phyloP scores from a whole-genome alignment of 2,113 vertebrate genomes.

The Progne subis region DNA sequence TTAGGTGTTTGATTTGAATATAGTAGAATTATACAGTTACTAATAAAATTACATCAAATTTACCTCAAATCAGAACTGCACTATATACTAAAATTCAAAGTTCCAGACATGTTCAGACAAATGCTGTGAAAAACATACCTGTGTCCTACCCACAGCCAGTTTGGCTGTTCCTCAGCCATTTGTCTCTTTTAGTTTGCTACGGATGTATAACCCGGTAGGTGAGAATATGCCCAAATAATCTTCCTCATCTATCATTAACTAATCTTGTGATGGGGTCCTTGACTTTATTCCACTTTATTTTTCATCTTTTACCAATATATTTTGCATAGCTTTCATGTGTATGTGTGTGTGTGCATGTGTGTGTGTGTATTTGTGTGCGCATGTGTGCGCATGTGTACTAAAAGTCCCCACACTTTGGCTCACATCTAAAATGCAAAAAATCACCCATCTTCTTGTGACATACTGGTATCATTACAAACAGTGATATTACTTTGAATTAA shows the following conservation, averaged over 20 bases:
- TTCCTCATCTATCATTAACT: background rate
- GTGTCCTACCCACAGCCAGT: background rate
- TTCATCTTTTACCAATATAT: background rate
- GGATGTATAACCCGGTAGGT: background rate
- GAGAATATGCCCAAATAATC: background rate
- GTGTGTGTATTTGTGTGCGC: background rate
- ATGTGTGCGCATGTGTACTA: background rate
- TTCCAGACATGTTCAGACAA: background rate
- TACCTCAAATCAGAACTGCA: background rate
- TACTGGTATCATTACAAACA: background rate
- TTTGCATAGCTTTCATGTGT: background rate
- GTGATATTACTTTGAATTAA: background rate
- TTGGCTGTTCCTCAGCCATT: background rate
- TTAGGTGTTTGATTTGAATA: background rate
- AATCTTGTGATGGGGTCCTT: background rate
- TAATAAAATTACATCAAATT: background rate
- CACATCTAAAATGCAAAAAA: background rate
- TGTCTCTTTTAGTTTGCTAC: background rate
- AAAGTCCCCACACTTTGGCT: background rate
- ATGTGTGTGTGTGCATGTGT: too few species aligned
- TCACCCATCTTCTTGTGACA: background rate
- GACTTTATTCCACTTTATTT: background rate
- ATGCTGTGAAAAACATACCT: background rate
- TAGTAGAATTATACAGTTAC: background rate
- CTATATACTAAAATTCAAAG: background rate